Percentiles rank a stretch among this genome's conserved stretches.
Conservation (phyloP, 2,888 invertebrate species). For the Oscheius onirici region DNA sequence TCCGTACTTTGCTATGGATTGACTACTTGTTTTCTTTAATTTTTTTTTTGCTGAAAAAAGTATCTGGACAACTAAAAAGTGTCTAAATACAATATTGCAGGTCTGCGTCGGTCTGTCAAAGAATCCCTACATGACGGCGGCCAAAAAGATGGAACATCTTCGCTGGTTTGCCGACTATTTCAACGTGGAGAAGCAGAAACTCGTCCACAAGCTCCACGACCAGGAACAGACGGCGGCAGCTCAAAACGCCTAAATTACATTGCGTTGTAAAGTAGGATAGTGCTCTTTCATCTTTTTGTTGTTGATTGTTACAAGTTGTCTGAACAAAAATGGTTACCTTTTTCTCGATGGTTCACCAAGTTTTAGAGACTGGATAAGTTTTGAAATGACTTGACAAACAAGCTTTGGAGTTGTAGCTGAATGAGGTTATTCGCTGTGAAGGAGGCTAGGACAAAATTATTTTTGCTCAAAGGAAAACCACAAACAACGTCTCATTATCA, state of each 20-base stretch:
- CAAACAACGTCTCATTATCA: too few relatives aligned
- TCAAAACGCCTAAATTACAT: slow-evolving; percentile 40
- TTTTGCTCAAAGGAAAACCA: too few relatives aligned
- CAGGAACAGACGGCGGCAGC: slow-evolving; percentile 53
- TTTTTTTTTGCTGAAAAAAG: neutral
- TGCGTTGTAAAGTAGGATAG: neutral
- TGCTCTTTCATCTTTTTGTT: neutral
- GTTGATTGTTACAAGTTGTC: neutral
- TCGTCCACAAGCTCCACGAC: slow-evolving; percentile 55
- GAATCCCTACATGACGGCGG: slow-evolving; percentile 87
- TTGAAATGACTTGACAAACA: too few relatives aligned
- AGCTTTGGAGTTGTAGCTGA: too few relatives aligned
- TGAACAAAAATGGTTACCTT: too few relatives aligned
- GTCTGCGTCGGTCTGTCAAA: slow-evolving; percentile 82
- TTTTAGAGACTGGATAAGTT: too few relatives aligned
- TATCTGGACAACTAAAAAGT: neutral
- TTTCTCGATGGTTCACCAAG: too few relatives aligned
- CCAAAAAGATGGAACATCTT: slow-evolving; percentile 88
- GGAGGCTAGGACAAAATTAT: too few relatives aligned
- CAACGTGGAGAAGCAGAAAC: slow-evolving; percentile 52
- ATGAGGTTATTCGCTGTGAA: too few relatives aligned
- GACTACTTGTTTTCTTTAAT: too few relatives aligned
- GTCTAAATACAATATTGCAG: slow-evolving; percentile 17
- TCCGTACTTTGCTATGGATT: too few relatives aligned
- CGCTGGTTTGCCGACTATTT: slow-evolving; percentile 83